Evolutionary conservation across 1,140 invertebrate genomes (phyloP), one percentile per base, ranked within the genome.

Genomic region (Cyphomyrmex costatus): DNA sequence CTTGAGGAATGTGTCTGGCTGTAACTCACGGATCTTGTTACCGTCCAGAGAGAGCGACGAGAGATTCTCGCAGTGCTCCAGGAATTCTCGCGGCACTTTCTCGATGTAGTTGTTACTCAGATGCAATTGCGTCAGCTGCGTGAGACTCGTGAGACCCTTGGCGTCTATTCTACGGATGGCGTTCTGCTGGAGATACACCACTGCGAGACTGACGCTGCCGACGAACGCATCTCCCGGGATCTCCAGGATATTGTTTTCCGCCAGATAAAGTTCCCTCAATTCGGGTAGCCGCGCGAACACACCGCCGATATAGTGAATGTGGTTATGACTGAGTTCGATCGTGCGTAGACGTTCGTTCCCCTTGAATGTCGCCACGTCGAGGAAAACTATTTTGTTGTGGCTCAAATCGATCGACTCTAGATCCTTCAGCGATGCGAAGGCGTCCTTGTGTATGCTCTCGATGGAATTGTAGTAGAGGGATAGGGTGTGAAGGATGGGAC

Each of bases 201-300:
- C 97, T 2, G 97, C 96, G 21, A 99, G 95, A 70, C 96, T 96
- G 0, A 96, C 93, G 6, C 97, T 98, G 83, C 98, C 98, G 4
- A 96, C 95, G 93, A 99, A 99, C 14, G 98, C 97, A 86, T 98
- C 97, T 5, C 96, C 96, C 0, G 97, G 96, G 86, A 99, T 96
- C 93, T 98, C 97, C 1, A 98, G 94, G 66, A 99, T 97, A 93
- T 98, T 98, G 92, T 99, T 99, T 93, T 98, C 98, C 0, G 97
- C 97, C n/a, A 99, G 95, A 93, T 98, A 98, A 27, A 99, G 95
- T 92, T 98, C 97, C 53, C 97, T 96, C 3, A 99, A 94, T 80
- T 98, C 97, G 0, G 96, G 96, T 66, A 99, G 94, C 91, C 97
- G 96, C 19, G 97, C 96, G 93, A 99, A 99, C 1, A 98, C 96